Evolutionary conservation across 1,140 invertebrate genomes (phyloP), one percentile per base, ranked within the genome.

Genomic region (Anadara kagoshimensis): DNA sequence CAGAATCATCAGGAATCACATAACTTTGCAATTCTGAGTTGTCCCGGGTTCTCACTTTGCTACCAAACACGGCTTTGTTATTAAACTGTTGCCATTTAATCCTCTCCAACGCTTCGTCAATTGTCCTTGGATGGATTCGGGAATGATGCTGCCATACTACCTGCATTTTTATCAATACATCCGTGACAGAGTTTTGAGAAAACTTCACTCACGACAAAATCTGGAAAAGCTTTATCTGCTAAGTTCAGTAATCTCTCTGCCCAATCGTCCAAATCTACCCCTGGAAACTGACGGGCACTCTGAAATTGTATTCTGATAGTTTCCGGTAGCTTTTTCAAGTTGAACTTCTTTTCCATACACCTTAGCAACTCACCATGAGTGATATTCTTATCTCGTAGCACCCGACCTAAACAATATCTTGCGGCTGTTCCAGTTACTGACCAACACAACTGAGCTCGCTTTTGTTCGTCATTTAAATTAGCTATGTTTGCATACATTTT

Each of bases 171-270:
- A 36, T 78, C 64, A 16, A 54, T 3, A 53, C 69, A 69, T 5
- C 76, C 72, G 53, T 56, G 58, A 36, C 76, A 78, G 14, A 78
- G 67, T 29, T 69, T 70, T 20, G 22, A 65, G 8, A 78, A 45
- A 20, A 62, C 76, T 36, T 78, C 56, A 54, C 49, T 66, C 24
- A 20, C 36, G 20, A 51, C 44, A 70, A 70, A 69, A 24, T 64
- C 36, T 45, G 22, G 54, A 36, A 73, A 76, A 41, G 70, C 75
- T 59, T 45, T 45, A 16, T 54, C 53, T 10, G 71, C 70, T 18
- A 73, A 12, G 10, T 18, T 64, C 18, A 70, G 44, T 4, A 77
- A 58, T 14, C 70, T 22, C 29, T 75, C 71, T 20, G 71, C 66
- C 68, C 73, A 75, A 11, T 64, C 76, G 29, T 75, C 62, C 8